These are phyloP conservation scores for Diplodus puntazzo DNA, from an alignment of 2,797 vertebrate species.

Conservation along the genomic window DNA sequence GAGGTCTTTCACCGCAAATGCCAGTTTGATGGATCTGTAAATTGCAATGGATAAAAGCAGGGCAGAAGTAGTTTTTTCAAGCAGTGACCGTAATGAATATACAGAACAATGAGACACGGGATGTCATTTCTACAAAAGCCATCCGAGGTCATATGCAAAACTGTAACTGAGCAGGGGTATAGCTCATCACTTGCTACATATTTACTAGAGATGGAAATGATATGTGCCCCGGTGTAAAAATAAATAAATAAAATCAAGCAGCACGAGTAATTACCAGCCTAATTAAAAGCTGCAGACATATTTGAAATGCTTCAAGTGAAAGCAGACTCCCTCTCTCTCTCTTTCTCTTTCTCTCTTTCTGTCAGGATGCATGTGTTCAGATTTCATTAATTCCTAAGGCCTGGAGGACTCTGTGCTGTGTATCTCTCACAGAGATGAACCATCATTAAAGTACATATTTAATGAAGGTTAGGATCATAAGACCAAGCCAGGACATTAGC, in stretches of 20 bases:
- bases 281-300: constrained; percentile 55
- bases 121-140: not conserved
- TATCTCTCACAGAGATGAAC: constrained; percentile 10
- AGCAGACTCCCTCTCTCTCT: constrained; percentile 15
- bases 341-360: constrained; percentile 4
- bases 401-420: constrained; percentile 18
- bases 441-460: constrained; percentile 45
- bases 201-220: constrained; percentile 33
- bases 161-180: not conserved
- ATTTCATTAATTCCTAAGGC: constrained; percentile 48
- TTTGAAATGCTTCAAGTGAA: constrained; percentile 43
- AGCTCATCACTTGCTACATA: not conserved
- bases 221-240: constrained; percentile 10
- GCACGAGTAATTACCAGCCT: constrained; percentile 36
- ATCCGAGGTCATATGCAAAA: not conserved
- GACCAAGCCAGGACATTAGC: not conserved
- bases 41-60: not conserved
- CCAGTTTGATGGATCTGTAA: constrained; percentile 7
- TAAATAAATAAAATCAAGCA: constrained; percentile 31
- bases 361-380: constrained; percentile 28
- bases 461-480: constrained; percentile 25
- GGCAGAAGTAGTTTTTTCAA: not conserved
- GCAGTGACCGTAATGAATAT: not conserved
- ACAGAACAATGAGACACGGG: not conserved
- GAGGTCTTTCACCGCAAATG: not conserved